Evolutionary conservation across 2,797 vertebrate genomes (phyloP).

Genomic region (Sebastes jordani): DNA sequence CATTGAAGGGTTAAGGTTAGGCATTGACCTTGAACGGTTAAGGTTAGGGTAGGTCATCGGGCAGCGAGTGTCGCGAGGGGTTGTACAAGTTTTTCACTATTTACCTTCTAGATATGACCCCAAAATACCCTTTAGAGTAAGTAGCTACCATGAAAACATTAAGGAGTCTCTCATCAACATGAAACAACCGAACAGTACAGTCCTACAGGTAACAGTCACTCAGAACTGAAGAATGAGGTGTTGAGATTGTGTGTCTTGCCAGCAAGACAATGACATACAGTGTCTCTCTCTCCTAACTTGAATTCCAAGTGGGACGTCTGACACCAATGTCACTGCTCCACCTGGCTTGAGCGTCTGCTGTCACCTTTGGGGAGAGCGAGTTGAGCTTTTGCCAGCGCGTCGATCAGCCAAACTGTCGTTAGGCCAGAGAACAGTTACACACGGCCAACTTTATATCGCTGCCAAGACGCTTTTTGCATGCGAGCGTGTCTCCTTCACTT

Average conservation of each 20-base stretch:
- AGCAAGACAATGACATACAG: conserved; percentile 1
- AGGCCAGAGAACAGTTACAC: conserved; percentile 46
- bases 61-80: no score
- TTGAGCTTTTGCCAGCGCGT: conserved; percentile 48
- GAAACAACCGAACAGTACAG: neutral
- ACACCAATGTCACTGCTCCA: conserved; percentile 63
- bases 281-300: conserved; percentile 22
- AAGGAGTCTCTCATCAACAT: neutral
- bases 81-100: no score
- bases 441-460: conserved; percentile 53
- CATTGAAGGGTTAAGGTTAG: no score
- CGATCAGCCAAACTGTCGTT: conserved; percentile 56
- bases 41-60: no score
- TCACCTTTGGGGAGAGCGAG: conserved; percentile 61
- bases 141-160: neutral
- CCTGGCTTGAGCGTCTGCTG: conserved; percentile 63
- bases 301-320: conserved; percentile 51
- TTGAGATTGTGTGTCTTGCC: conserved; percentile 13
- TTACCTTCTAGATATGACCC: no score
- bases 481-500: conserved; percentile 48
- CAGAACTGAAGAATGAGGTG: neutral
- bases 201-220: neutral
- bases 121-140: neutral
- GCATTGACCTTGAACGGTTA: no score
- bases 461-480: conserved; percentile 59